phyloP scores from a whole-genome alignment of 2,797 vertebrate species.

The Ciconia nigra region DNA sequence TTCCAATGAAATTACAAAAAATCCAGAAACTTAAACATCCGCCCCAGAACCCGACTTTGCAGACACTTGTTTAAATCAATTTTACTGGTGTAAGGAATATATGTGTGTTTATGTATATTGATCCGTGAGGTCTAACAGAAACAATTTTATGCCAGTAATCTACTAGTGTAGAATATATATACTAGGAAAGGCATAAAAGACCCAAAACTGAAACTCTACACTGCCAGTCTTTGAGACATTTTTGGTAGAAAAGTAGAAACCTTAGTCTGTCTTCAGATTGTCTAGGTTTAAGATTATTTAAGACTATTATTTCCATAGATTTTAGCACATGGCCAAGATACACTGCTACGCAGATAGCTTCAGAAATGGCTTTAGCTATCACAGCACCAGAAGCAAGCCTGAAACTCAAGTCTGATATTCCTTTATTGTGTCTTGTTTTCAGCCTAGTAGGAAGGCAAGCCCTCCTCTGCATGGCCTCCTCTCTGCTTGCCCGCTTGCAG shows the following conservation, averaged over 20 bases:
- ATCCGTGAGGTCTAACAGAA: neutral
- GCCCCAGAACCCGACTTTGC: neutral
- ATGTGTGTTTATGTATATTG: neutral
- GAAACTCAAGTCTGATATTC: neutral
- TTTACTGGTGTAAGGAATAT: neutral
- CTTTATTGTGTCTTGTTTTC: neutral
- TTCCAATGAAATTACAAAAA: neutral
- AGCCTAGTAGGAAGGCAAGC: neutral
- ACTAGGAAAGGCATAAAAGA: neutral
- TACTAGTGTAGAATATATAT: neutral
- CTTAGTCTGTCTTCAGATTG: neutral
- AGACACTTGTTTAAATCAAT: neutral
- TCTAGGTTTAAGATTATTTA: neutral
- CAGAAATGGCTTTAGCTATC: neutral
- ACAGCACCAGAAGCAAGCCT: neutral
- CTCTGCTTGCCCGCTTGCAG: neutral
- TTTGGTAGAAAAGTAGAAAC: neutral
- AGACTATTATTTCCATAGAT: neutral
- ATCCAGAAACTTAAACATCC: accelerated
- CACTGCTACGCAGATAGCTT: neutral
- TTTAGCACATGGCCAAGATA: neutral
- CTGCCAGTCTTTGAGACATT: neutral
- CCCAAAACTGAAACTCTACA: neutral
- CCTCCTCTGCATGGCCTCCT: neutral
- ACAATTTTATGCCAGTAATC: neutral